These are phyloP conservation scores for Olivierus martensii DNA, from an alignment of 1,140 invertebrate genomes.

Conservation along the genomic window DNA sequence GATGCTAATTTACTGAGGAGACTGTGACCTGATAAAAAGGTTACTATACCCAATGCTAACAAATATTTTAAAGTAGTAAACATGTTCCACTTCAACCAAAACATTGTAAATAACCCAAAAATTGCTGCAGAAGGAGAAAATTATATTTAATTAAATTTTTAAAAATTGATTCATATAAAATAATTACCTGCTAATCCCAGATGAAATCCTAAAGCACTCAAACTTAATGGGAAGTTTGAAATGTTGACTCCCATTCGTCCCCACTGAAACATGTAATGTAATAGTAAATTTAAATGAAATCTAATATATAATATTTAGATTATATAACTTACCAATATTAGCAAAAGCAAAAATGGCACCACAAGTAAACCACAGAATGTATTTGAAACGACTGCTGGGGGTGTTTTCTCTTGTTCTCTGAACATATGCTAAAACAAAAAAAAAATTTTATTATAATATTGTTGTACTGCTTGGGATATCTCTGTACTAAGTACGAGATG, in stretches of 20 bases:
- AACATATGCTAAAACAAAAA: slow-evolving; percentile 74
- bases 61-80: slow-evolving; percentile 89
- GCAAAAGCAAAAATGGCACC: slow-evolving; percentile 64
- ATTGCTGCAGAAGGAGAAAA: slow-evolving; percentile 43
- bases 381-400: slow-evolving; percentile 70
- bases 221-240: slow-evolving; percentile 53
- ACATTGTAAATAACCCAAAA: slow-evolving; percentile 69
- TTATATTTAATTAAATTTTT: not conserved
- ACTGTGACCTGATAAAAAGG: slow-evolving; percentile 84
- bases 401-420: slow-evolving; percentile 78
- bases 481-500: too few relatives aligned
- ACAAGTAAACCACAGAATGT: slow-evolving; percentile 74
- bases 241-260: slow-evolving; percentile 76
- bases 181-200: slow-evolving; percentile 52
- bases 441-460: slow-evolving; percentile 22
- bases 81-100: slow-evolving; percentile 90
- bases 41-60: slow-evolving; percentile 60
- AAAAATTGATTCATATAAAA: not conserved
- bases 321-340: slow-evolving; percentile 50
- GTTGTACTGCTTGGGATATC: too few relatives aligned
- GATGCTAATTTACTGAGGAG: slow-evolving; percentile 39
- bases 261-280: slow-evolving; percentile 45
- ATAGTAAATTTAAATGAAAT: slow-evolving; percentile 12
- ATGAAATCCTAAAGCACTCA: slow-evolving; percentile 77
- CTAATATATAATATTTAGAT: too few relatives aligned